Base-by-base conservation (phyloP, 2,888 invertebrate genomes). In the Philaethria dido region DNA sequence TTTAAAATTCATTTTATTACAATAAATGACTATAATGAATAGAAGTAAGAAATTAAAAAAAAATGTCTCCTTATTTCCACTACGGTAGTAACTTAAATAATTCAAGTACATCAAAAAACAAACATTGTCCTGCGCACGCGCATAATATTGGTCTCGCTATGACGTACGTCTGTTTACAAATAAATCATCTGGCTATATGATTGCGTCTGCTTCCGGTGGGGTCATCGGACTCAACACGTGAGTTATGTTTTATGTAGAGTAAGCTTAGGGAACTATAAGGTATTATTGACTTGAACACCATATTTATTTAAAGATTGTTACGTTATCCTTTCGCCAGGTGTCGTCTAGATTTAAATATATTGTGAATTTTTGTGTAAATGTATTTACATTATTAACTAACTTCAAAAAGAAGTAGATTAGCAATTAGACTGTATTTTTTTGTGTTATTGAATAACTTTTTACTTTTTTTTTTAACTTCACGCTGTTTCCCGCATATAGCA, bases 111-210 rank as follows among this genome's bases (percentile, higher is more conserved):
- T 25, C 11, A 39, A 60, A 67, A 44, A 42, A 62, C 57, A 57
- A 57, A 69, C 59, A 68, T 25, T 62, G 55, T 54, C 59, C 64
- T 67, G 64, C 69, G 54, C 59, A 45, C 18, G 20, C 52, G 74
- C 68, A 61, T 78, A 79, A 81, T 87, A 88, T 88, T 83, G 83
- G 85, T 76, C 74, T 73, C 75, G 76, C 87, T 88, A 81, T 87
- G 89, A 89, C 88, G 85, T 78, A 79, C 77, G 80, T 80, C 77
- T 92, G 91, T 92, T 91, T 92, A 92, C 91, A 91, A 91, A 92
- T 91, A 91, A 88, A 90, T 91, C 91, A 90, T 90, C 86, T 82
- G 81, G 84, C 79, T 69, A 71, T 67, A 71, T 67, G 71, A 71
- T 71, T 68, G 70, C 64, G 68, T 63, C 64, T 66, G 67, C 64